Evolutionary conservation across 2,888 invertebrate genomes (phyloP), one percentile per base, ranked within the genome.

Genomic region (Melitaea athalia): DNA sequence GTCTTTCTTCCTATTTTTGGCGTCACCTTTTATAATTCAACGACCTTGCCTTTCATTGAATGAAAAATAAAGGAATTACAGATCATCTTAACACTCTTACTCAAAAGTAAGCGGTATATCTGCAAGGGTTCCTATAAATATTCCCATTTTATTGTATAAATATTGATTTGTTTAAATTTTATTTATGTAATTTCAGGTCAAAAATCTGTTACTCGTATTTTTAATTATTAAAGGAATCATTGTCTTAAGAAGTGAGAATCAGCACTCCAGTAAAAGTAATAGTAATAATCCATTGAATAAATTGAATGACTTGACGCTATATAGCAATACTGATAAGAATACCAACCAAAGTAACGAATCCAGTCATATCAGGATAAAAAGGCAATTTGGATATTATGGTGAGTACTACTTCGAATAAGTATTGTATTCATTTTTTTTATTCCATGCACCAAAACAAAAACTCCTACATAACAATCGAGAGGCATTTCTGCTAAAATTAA

Each of bases 331-430:
- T 12, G 14, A 42, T 14, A 15, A 59, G 61, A 61, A 45, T 50
- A 31, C 31, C 47, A 43, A 38, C 12, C 31, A 45, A 14, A 10
- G 50, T 53, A 31, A 53, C 6, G 17, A 55, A 17, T 24, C n/a
- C 45, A n/a, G 24, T 15, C 61, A 65, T 64, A 10, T 61, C 38
- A 70, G 74, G 59, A 59, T 70, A 14, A 74, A 71, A 63, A 68
- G 74, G 24, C 74, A 74, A 38, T 59, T 66, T 55, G 57, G 60
- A n/a, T 59, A 49, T 14, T 59, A 49, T 14, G 68, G 74, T 71
- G 42, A 60, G 65, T 71, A 60, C 55, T n/a, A 17, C 8, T 3
- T 17, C 24, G 15, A 10, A 15, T 3, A 7, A 10, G 5, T 10
- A 14, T 59, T 47, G 45, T 33, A 38, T 17, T n/a, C 50, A 42